Percentiles rank a stretch among this genome's conserved stretches.
phyloP scores from a whole-genome alignment of 1,140 invertebrate genomes.

The Latrodectus geometricus region DNA sequence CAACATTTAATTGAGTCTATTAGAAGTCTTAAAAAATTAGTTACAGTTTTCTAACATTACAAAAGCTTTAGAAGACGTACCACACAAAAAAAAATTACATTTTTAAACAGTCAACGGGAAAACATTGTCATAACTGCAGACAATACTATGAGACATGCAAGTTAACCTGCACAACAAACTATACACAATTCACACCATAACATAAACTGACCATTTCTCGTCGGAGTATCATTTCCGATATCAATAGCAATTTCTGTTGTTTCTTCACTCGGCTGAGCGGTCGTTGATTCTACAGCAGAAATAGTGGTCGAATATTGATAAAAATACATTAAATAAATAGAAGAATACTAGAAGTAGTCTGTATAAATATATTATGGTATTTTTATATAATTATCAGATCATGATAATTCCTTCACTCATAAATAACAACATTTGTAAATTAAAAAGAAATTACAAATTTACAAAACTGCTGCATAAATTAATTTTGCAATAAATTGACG shows the following conservation, averaged over 20 bases:
- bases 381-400: neutral
- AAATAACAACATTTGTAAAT: too few species aligned
- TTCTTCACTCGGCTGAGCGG: constrained; percentile 14
- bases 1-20: too few species aligned
- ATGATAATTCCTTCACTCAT: neutral
- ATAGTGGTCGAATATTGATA: constrained; percentile 2
- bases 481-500: too few species aligned
- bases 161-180: constrained; percentile 31
- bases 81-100: too few species aligned
- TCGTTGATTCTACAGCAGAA: constrained; percentile 17
- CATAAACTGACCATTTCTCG: constrained; percentile 45
- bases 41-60: too few species aligned
- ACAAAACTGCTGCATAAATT: too few species aligned
- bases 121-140: neutral
- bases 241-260: constrained; percentile 3
- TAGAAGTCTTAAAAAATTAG: too few species aligned
- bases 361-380: neutral
- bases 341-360: neutral
- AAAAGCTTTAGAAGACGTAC: too few species aligned
- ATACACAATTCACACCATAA: constrained; percentile 38
- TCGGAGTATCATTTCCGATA: constrained; percentile 15
- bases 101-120: too few species aligned
- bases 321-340: constrained; percentile 14
- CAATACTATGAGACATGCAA: constrained; percentile 32
- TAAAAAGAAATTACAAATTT: too few species aligned